Evolutionary conservation across 2,797 vertebrate genomes (phyloP).

Genomic region (Zenarchopterus dispar): DNA sequence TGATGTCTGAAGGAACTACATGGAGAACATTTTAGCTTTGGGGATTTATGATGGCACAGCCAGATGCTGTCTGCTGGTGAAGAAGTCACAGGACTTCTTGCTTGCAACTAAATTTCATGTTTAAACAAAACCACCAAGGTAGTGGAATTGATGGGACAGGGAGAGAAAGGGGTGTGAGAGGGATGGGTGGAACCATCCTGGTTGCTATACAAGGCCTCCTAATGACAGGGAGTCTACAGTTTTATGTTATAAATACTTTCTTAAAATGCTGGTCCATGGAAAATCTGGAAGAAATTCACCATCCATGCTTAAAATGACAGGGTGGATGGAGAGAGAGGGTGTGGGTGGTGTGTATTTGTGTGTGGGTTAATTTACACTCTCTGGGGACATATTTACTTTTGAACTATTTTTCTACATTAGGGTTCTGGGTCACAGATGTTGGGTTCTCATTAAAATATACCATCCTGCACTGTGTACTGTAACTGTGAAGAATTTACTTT

Average conservation of each 20-base stretch:
- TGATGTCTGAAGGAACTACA: too few species aligned
- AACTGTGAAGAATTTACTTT: conserved; percentile 22
- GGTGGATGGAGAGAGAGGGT: conserved; percentile 41
- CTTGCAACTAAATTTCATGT: conserved; percentile 1
- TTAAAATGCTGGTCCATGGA: conserved; percentile 30
- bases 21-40: too few species aligned
- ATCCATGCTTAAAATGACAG: conserved; percentile 59
- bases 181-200: conserved; percentile 47
- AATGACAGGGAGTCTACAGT: conserved; percentile 69
- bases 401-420: conserved; percentile 22
- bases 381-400: conserved; percentile 26
- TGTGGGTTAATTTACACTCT: conserved; percentile 28
- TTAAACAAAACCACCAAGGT: conserved; percentile 41
- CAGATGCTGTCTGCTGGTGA: conserved; percentile 16
- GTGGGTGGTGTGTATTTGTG: conserved; percentile 24
- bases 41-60: background rate
- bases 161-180: conserved; percentile 27
- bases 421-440: conserved; percentile 48
- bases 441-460: conserved; percentile 23
- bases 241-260: conserved; percentile 60
- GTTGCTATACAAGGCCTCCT: conserved; percentile 50
- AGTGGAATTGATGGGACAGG: conserved; percentile 10
- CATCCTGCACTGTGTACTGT: background rate
- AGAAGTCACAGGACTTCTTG: background rate
- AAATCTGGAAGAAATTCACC: conserved; percentile 47